These are phyloP conservation scores for Agrenia bidenticulata DNA, from an alignment of 2,888 invertebrate species.

Conservation along the genomic window DNA sequence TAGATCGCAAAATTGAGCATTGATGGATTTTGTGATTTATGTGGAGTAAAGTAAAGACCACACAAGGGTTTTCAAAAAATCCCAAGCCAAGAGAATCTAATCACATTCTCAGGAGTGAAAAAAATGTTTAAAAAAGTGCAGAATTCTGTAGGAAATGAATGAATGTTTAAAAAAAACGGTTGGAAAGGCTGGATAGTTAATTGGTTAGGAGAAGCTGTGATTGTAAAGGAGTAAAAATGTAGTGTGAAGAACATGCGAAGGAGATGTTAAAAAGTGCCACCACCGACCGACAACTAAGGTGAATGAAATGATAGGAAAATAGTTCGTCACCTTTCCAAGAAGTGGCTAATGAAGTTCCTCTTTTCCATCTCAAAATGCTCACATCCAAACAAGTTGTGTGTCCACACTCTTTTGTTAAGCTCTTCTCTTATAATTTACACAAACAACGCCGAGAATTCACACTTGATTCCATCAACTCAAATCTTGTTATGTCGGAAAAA, in stretches of 20 bases:
- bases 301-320: not conserved
- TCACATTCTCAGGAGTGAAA: too few relatives aligned
- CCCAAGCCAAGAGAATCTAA: too few relatives aligned
- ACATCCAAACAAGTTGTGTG: slow-evolving; percentile 1
- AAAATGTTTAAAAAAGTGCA: too few relatives aligned
- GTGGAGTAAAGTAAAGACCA: too few relatives aligned
- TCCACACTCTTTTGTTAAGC: not conserved
- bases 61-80: too few relatives aligned
- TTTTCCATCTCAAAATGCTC: slow-evolving; percentile 2
- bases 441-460: too few relatives aligned
- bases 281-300: not conserved
- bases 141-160: not conserved
- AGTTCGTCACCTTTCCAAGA: slow-evolving; percentile 15
- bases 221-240: not conserved
- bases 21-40: too few relatives aligned
- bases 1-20: too few relatives aligned
- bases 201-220: not conserved
- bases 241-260: not conserved
- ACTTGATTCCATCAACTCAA: too few relatives aligned
- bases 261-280: not conserved
- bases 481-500: not conserved
- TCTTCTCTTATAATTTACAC: not conserved
- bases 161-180: not conserved
- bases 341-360: slow-evolving; percentile 19
- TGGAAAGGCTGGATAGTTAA: not conserved